Evolutionary conservation across 2,113 vertebrate species (phyloP).

Genomic region (Nettapus auritus): DNA sequence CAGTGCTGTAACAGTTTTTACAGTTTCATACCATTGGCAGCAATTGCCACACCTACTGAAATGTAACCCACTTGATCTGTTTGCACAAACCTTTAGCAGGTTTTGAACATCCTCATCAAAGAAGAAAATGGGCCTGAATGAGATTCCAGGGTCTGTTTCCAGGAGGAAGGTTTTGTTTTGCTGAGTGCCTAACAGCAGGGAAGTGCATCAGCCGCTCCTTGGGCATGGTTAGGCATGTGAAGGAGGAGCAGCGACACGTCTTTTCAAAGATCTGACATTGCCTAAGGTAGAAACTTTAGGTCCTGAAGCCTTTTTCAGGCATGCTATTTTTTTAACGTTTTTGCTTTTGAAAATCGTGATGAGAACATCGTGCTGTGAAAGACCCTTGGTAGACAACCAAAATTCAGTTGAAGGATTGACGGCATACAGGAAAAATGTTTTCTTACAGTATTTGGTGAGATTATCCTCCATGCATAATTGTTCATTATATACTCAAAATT

Average conservation of each 20-base stretch:
- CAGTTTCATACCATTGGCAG: background rate
- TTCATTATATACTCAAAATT: constrained; percentile 50
- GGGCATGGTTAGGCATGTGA: constrained; percentile 7
- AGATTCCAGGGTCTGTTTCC: constrained; percentile 50
- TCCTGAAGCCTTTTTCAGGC: constrained; percentile 1
- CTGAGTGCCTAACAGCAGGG: constrained; percentile 9
- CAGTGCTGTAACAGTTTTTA: background rate
- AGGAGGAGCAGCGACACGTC: background rate
- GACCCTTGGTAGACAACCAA: background rate
- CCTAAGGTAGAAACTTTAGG: background rate
- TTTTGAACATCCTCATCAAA: constrained; percentile 51
- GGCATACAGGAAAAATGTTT: background rate
- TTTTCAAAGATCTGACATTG: background rate
- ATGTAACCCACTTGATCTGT: background rate
- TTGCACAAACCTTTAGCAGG: constrained; percentile 3
- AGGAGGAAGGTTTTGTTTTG: constrained; percentile 51
- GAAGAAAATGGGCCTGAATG: constrained; percentile 24
- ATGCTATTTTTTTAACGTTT: background rate
- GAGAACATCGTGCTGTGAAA: constrained; percentile 11
- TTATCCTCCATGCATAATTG: constrained; percentile 61
- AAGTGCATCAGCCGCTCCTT: constrained; percentile 16
- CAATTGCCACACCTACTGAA: constrained; percentile 29
- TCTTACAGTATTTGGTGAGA: constrained; percentile 5
- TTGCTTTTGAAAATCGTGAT: background rate
- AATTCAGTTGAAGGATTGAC: background rate